A percentile compares a stretch with the other conserved stretches of the same genome.
Evolutionary conservation across 2,797 vertebrate species (phyloP).

Genomic region (Cirrhinus mrigala): DNA sequence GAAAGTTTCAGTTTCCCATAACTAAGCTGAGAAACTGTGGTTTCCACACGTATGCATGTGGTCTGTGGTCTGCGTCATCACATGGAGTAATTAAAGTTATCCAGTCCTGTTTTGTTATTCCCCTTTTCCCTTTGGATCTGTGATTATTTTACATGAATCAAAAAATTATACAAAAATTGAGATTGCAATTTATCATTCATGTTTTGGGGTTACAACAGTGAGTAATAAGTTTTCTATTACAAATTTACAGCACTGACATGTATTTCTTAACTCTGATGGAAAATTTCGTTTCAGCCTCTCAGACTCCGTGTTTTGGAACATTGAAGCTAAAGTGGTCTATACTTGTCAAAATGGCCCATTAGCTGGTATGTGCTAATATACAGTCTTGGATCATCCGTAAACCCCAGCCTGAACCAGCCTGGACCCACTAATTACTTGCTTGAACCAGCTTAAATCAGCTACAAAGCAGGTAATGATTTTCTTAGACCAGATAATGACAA

Average conservation of each 20-base stretch:
- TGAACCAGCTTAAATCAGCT: not conserved
- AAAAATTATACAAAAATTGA: not conserved
- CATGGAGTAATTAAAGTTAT: slow-evolving; percentile 23
- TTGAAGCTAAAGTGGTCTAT: not conserved
- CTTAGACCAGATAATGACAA: not conserved
- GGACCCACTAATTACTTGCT: not conserved
- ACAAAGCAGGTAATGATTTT: not conserved
- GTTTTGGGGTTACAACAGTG: not conserved
- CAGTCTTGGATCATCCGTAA: not conserved
- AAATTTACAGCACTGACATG: not conserved
- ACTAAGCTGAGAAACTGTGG: slow-evolving; percentile 38
- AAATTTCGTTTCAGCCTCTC: not conserved
- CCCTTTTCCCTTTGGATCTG: not conserved
- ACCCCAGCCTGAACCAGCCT: not conserved
- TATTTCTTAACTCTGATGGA: not conserved
- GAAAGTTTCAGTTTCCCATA: slow-evolving; percentile 63
- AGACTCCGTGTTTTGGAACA: not conserved
- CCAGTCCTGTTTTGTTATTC: not conserved
- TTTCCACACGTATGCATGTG: slow-evolving; percentile 41
- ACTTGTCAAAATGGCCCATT: not conserved
- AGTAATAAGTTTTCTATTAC: not conserved
- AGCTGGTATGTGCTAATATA: not conserved
- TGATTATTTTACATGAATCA: not conserved
- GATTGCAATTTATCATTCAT: not conserved
- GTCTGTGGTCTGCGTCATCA: slow-evolving; percentile 51